phyloP scores from a whole-genome alignment of 2,888 invertebrate genomes.

The Arge pagana region DNA sequence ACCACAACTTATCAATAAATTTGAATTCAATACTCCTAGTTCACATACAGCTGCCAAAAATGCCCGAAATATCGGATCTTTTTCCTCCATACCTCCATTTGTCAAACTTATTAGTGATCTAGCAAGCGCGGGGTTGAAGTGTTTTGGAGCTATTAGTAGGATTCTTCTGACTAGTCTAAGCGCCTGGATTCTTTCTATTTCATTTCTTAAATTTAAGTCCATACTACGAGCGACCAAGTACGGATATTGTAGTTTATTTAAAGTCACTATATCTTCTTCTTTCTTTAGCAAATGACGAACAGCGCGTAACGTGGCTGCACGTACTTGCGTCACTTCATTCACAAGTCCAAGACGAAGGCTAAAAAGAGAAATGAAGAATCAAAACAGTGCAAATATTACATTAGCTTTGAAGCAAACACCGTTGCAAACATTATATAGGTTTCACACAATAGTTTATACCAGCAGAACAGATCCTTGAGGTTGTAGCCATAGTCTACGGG shows the following conservation, averaged over 20 bases:
- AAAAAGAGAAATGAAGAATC: slow-evolving; percentile 46
- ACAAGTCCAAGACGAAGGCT: slow-evolving; percentile 86
- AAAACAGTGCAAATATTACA: too few relatives aligned
- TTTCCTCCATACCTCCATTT: slow-evolving; percentile 77
- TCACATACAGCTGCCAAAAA: slow-evolving; percentile 89
- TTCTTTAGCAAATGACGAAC: slow-evolving; percentile 82
- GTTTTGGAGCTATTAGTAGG: slow-evolving; percentile 66
- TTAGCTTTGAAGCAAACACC: too few relatives aligned
- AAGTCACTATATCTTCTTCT: slow-evolving; percentile 76
- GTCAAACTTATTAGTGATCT: slow-evolving; percentile 83
- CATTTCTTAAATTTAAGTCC: slow-evolving; percentile 87
- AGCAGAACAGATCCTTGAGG: slow-evolving; percentile 80
- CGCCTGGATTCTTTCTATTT: slow-evolving; percentile 91
- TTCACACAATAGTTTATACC: too few relatives aligned
- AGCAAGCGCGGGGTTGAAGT: slow-evolving; percentile 76
- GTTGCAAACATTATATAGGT: slow-evolving; percentile 12
- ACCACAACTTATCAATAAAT: slow-evolving; percentile 77
- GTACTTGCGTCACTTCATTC: slow-evolving; percentile 85
- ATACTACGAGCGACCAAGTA: slow-evolving; percentile 86
- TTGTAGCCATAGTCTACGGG: slow-evolving; percentile 71
- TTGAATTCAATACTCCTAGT: slow-evolving; percentile 84
- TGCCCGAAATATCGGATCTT: slow-evolving; percentile 81
- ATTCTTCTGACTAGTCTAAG: slow-evolving; percentile 80
- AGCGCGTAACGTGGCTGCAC: slow-evolving; percentile 86
- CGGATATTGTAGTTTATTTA: slow-evolving; percentile 83